These are phyloP conservation scores for Drosophila hydei DNA, from an alignment of 1,140 invertebrate genomes.

Conservation along the genomic window DNA sequence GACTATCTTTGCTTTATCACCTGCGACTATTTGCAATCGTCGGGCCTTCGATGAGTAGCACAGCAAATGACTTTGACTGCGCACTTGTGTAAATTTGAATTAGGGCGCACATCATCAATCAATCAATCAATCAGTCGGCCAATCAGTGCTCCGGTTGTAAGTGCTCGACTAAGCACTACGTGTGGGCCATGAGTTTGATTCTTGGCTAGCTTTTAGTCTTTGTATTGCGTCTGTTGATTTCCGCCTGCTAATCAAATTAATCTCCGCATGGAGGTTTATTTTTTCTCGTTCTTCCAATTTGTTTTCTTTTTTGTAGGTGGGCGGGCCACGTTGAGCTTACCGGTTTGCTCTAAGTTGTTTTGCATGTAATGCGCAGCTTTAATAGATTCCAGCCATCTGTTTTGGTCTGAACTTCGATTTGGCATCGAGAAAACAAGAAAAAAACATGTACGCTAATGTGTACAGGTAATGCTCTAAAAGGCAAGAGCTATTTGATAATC, in stretches of 20 bases:
- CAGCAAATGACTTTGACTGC: neutral
- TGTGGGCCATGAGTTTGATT: slow-evolving; percentile 51
- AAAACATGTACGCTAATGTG: slow-evolving; percentile 24
- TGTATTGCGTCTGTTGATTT: slow-evolving; percentile 30
- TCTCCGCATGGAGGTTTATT: slow-evolving; percentile 32
- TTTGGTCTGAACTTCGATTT: slow-evolving; percentile 24
- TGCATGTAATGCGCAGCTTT: slow-evolving; percentile 64
- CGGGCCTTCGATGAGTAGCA: neutral
- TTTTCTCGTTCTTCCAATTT: slow-evolving; percentile 17
- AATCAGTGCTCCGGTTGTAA: slow-evolving; percentile 33
- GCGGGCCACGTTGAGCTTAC: slow-evolving; percentile 30
- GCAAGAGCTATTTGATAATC: neutral
- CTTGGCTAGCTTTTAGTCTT: slow-evolving; percentile 23
- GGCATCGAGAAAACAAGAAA: slow-evolving; percentile 9
- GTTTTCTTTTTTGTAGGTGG: slow-evolving; percentile 35
- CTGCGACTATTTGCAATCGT: slow-evolving; percentile 5
- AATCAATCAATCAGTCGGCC: slow-evolving; percentile 33
- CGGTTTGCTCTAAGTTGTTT: slow-evolving; percentile 67
- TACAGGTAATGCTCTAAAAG: slow-evolving; percentile 2
- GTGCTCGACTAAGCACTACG: slow-evolving; percentile 15
- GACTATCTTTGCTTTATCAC: slow-evolving; percentile 29
- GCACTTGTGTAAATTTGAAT: slow-evolving; percentile 20
- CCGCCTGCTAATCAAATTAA: slow-evolving; percentile 77
- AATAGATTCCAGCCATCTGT: slow-evolving; percentile 31
- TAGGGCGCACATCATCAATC: slow-evolving; percentile 28